Conservation (phyloP, 2,888 invertebrate species). For the Agelastica alni region DNA sequence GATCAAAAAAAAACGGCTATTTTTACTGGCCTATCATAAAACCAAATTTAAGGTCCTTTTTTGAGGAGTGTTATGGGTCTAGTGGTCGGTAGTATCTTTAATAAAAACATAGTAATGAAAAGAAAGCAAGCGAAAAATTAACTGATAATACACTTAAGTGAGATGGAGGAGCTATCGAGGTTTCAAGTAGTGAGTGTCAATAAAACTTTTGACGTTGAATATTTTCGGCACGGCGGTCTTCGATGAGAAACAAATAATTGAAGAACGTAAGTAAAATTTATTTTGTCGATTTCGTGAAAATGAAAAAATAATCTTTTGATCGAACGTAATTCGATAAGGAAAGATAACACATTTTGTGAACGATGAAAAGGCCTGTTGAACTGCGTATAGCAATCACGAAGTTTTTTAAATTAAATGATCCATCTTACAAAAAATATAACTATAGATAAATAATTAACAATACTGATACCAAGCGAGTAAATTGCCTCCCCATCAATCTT, state of each 20-base stretch:
- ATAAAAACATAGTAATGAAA: constrained; percentile 43
- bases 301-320: constrained; percentile 13
- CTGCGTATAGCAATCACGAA: no score
- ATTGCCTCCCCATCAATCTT: no score
- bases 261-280: constrained; percentile 8
- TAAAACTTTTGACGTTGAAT: constrained; percentile 17
- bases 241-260: constrained; percentile 26
- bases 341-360: neutral
- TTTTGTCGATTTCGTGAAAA: constrained; percentile 5
- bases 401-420: no score
- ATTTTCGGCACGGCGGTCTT: constrained; percentile 7
- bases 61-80: no score
- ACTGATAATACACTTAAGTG: constrained; percentile 37
- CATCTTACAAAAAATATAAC: no score
- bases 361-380: no score
- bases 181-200: constrained; percentile 8
- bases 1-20: no score
- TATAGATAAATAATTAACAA: no score
- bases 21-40: no score
- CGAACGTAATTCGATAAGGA: neutral
- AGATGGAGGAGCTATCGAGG: constrained; percentile 8
- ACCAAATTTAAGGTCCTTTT: no score
- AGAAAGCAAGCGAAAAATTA: constrained; percentile 41
- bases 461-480: no score
- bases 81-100: constrained; percentile 16